These are phyloP conservation scores for Dryocosmus kuriphilus DNA, from an alignment of 2,888 invertebrate genomes.

Conservation along the genomic window DNA sequence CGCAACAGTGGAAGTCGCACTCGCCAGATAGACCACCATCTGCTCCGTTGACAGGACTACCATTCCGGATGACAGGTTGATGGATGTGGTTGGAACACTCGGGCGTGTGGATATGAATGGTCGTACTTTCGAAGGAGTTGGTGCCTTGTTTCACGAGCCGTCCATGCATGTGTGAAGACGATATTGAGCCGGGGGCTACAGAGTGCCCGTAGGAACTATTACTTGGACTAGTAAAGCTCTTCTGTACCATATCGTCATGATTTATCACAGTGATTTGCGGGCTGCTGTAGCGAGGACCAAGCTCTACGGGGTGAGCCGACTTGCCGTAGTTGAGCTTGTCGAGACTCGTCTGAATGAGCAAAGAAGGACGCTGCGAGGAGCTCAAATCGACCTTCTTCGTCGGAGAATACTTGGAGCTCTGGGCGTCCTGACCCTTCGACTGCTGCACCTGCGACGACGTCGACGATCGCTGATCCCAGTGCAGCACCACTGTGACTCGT, in stretches of 20 bases:
- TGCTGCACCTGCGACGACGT: slow-evolving; percentile 78
- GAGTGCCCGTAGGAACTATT: slow-evolving; percentile 73
- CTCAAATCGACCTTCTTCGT: slow-evolving; percentile 79
- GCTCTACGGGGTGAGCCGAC: slow-evolving; percentile 78
- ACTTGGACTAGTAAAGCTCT: slow-evolving; percentile 75
- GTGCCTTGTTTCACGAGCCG: slow-evolving; percentile 79
- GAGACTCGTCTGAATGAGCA: slow-evolving; percentile 87
- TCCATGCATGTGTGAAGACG: slow-evolving; percentile 67
- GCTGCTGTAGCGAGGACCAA: slow-evolving; percentile 80
- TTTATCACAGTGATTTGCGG: slow-evolving; percentile 97
- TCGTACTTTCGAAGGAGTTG: slow-evolving; percentile 84
- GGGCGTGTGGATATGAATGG: slow-evolving; percentile 90
- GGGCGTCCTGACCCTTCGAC: slow-evolving; percentile 78
- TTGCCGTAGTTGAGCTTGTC: slow-evolving; percentile 80
- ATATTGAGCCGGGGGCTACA: slow-evolving; percentile 65
- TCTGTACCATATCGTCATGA: slow-evolving; percentile 88
- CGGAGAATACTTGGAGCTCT: slow-evolving; percentile 80
- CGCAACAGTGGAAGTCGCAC: slow-evolving; percentile 97
- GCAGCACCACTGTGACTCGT: slow-evolving; percentile 96
- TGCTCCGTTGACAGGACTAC: slow-evolving; percentile 81
- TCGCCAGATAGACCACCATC: slow-evolving; percentile 82
- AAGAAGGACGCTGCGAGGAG: slow-evolving; percentile 82
- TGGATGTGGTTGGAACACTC: slow-evolving; percentile 87
- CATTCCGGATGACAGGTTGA: slow-evolving; percentile 83
- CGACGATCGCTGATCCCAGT: slow-evolving; percentile 94